Base-by-base conservation (phyloP, 2,888 invertebrate genomes). In the Colostygia pectinataria region DNA sequence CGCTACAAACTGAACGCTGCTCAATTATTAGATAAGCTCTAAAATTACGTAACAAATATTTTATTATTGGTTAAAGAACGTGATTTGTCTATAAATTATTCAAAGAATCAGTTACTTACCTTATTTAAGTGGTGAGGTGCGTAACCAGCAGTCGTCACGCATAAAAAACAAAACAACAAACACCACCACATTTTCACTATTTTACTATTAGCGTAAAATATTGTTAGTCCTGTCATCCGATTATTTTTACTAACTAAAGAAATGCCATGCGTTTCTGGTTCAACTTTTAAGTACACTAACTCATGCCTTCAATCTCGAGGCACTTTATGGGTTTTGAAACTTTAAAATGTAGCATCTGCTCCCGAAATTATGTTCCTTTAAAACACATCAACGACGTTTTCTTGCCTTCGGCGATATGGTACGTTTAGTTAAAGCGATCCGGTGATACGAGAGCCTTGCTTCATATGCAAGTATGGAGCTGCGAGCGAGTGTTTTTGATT, bases 201-300 rank as follows among this genome's bases (percentile, higher is more conserved):
- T 36, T 20, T 20, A 45, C 8, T 28, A 6, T 31, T 31, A 45
- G 32, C 14, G 29, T 23, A 24, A 8, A 1, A 8, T 15, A 7
- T 4, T 32, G 3, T 5, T 23, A 3, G 8, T 18, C 4, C 13
- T 24, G 23, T 18, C 12, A 6, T 13, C 12, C 4, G 6, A 28
- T 27, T 27, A 13, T 24, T 25, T 18, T 13, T 4, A 24, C 2
- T 28, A n/a, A 38, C 10, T 62, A 59, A 68, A 61, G 71, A 71
- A 75, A 75, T 74, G 68, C 69, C 72, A 74, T 74, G 71, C 75
- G 76, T 57, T 72, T 61, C 53, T 59, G 69, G 71, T 73, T 77
- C 80, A 75, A 77, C 76, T 72, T 79, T 78, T 77, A 74, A 79
- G 80, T 78, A 86, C 82, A 86, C 86, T 83, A 87, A 87, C 80